These are phyloP conservation scores for Toxotes jaculatrix DNA, from an alignment of 2,113 vertebrate genomes.

Conservation along the genomic window DNA sequence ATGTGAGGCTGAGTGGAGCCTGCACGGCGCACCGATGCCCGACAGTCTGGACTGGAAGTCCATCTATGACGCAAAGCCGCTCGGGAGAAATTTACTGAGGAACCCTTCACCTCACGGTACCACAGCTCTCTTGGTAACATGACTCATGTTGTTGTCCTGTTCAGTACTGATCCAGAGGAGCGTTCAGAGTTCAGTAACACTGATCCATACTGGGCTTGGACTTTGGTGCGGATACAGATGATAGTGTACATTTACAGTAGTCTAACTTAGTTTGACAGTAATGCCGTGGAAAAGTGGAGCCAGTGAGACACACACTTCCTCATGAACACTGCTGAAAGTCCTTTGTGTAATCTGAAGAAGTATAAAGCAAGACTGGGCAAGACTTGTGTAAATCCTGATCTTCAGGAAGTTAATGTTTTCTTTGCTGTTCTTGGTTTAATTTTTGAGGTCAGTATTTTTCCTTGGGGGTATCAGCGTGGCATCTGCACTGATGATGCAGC, in stretches of 20 bases:
- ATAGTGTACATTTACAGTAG: not conserved
- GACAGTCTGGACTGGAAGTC: slow-evolving; percentile 82
- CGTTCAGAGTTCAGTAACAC: not conserved
- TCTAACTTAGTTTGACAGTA: no score
- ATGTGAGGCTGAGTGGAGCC: slow-evolving; percentile 72
- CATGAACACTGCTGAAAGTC: not conserved
- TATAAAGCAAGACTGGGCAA: not conserved
- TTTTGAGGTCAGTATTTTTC: not conserved
- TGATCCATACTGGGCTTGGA: not conserved
- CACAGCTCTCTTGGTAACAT: not conserved
- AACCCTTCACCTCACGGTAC: slow-evolving; percentile 89
- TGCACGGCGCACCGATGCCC: slow-evolving; percentile 72
- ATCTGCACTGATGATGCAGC: not conserved
- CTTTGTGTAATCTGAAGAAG: not conserved
- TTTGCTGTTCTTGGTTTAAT: not conserved
- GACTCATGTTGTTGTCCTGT: not conserved
- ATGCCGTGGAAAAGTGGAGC: not conserved
- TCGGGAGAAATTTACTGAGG: slow-evolving; percentile 87
- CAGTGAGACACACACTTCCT: not conserved
- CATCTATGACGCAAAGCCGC: slow-evolving; percentile 81
- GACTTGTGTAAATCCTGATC: not conserved
- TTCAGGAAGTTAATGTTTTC: not conserved
- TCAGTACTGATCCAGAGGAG: not conserved
- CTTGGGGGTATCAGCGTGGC: no score
- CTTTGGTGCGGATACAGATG: not conserved